Evolutionary conservation across 2,888 invertebrate genomes (phyloP).

Genomic region (Cyclophora albipunctata): DNA sequence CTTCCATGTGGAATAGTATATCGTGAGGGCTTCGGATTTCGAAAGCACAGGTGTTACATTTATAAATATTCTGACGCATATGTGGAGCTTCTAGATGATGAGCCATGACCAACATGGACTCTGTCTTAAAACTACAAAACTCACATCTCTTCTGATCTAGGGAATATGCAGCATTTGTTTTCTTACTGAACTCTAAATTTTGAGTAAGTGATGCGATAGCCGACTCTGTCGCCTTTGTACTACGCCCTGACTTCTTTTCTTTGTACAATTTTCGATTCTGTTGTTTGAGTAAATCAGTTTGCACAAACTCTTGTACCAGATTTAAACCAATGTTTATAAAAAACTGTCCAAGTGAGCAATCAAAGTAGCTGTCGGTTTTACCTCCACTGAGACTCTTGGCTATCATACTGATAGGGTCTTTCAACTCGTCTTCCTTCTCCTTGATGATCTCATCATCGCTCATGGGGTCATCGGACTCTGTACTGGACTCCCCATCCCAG

Average conservation of each 20-base stretch:
- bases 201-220: constrained; percentile 90
- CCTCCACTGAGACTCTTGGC: constrained; percentile 59
- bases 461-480: constrained; percentile 67
- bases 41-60: constrained; percentile 90
- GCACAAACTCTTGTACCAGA: constrained; percentile 94
- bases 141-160: constrained; percentile 89
- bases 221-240: constrained; percentile 83
- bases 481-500: constrained; percentile 75
- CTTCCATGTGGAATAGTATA: constrained; percentile 95
- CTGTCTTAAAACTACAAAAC: constrained; percentile 94
- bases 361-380: constrained; percentile 85
- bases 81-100: constrained; percentile 95
- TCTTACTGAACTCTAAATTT: constrained; percentile 90
- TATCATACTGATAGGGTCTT: constrained; percentile 58
- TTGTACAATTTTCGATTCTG: constrained; percentile 91
- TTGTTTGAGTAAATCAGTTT: constrained; percentile 90
- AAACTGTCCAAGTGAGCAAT: constrained; percentile 91
- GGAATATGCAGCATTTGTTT: constrained; percentile 89
- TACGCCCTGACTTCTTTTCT: constrained; percentile 77
- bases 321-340: constrained; percentile 95
- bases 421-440: constrained; percentile 73
- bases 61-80: constrained; percentile 90
- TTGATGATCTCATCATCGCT: constrained; percentile 70
- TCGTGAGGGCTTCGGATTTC: constrained; percentile 92
- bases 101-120: constrained; percentile 89